Conservation (phyloP, 2,113 vertebrate species). For the Rhinolophus ferrumequinum region DNA sequence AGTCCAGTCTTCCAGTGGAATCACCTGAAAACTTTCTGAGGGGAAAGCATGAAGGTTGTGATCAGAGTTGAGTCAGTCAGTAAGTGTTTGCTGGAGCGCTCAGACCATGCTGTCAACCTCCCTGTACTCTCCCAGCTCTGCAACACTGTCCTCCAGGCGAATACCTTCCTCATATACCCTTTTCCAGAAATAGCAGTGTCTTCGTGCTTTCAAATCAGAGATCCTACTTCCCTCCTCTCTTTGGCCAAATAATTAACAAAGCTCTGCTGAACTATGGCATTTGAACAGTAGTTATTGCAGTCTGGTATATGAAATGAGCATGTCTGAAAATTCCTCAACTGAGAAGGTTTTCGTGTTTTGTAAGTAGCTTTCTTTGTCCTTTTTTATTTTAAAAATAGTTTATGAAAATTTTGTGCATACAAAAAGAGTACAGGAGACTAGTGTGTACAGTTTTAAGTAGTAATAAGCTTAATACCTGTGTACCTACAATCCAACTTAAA, state of each 20-base stretch:
- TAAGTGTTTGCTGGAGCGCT: not conserved
- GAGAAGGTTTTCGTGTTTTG: not conserved
- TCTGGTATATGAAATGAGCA: not conserved
- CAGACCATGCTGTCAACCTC: not conserved
- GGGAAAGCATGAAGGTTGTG: not conserved
- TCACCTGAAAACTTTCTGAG: not conserved
- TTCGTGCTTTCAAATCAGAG: not conserved
- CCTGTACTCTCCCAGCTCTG: not conserved
- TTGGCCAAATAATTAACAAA: not conserved
- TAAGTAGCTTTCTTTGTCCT: not conserved
- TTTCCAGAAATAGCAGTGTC: not conserved
- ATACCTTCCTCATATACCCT: not conserved
- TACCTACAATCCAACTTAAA: not conserved
- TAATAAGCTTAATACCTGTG: not conserved
- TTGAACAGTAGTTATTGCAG: not conserved
- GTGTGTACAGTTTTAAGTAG: not conserved
- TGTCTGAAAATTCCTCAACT: not conserved
- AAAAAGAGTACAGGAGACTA: not conserved
- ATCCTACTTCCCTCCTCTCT: not conserved
- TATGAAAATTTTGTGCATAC: not conserved
- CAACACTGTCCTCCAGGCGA: not conserved
- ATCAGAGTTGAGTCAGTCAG: not conserved
- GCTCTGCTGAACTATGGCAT: not conserved
- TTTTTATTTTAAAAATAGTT: constrained; percentile 22
- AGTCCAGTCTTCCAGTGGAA: not conserved